Percentiles rank a stretch among this genome's conserved stretches.
phyloP scores from a whole-genome alignment of 2,113 vertebrate genomes.

The Emydura subglobosa region DNA sequence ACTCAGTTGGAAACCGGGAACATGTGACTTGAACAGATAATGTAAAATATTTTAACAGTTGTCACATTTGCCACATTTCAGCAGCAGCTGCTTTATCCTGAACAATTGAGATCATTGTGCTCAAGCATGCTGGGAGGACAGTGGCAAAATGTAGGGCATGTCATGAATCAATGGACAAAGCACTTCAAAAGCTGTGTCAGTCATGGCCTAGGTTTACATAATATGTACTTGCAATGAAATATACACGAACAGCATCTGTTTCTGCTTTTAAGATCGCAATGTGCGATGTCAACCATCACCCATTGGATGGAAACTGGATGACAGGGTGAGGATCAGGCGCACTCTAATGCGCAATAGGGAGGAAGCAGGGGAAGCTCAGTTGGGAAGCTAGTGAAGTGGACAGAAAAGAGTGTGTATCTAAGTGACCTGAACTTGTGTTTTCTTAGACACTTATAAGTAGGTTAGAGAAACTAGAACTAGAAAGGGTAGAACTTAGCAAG shows the following conservation, averaged over 20 bases:
- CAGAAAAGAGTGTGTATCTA: not conserved
- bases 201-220: constrained; percentile 32
- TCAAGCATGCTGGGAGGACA: not conserved
- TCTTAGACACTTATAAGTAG: not conserved
- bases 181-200: constrained; percentile 55
- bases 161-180: constrained; percentile 54
- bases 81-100: constrained; percentile 53
- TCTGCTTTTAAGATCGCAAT: constrained; percentile 64
- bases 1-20: constrained; percentile 46
- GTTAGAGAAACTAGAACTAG: not conserved
- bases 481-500: not conserved
- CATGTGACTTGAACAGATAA: constrained; percentile 31
- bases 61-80: constrained; percentile 37
- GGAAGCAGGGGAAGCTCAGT: not conserved
- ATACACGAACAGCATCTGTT: constrained; percentile 73
- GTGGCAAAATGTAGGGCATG: constrained; percentile 44
- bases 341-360: not conserved
- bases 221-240: constrained; percentile 59
- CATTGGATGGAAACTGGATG: constrained; percentile 24
- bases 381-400: not conserved
- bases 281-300: constrained; percentile 40
- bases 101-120: constrained; percentile 39
- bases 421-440: not conserved
- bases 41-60: constrained; percentile 56
- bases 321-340: constrained; percentile 9